Base-by-base conservation (phyloP, 2,113 vertebrate species). In the Sapayoa aenigma region DNA sequence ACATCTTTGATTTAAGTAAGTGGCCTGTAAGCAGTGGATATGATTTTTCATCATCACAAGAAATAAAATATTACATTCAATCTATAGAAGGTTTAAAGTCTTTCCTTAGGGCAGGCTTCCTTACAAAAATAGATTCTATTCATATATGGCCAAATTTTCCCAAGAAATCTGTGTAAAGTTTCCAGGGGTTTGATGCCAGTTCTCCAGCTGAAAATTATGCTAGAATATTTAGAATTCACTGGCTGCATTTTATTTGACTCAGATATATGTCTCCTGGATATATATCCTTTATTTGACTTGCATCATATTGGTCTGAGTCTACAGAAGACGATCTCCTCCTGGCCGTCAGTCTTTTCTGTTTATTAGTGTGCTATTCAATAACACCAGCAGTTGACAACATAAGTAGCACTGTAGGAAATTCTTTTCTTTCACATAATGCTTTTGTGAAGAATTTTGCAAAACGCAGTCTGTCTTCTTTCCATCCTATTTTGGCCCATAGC, bases 1-100 rank as follows among this genome's bases (percentile, higher is more conserved):
- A 89, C 44, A 82, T 53, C 31, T 93, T 76, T 91, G 31, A 93
- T 94, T 96, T 85, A 85, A 95, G 27, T 82, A 89, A 74, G 41
- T 68, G 49, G 41, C 33, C 44, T 79, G 37, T 60, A 75, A 68
- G 56, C 41, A 58, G 31, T 23, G 37, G 41, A 76, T 87, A 50
- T 60, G 49, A 76, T 90, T 94, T 90, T 90, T 58, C 49, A 60
- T 93, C 75, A 41, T 82, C 52, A 68, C 60, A 89, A 79, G 28
- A 17, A 62, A 91, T 47, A 81, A 95, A 93, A 47, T 6, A 55
- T 55, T 67, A 59, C 21, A 53, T 63, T 91, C 30, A 82, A 84
- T 67, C 47, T 1, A 0, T 47, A 78, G 63, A 27, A 3, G 21
- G 16, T 33, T 71, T 52, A 20, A 47, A 78, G 14, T 12, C 5